Evolutionary conservation across 2,888 invertebrate genomes (phyloP).

Genomic region (Leuctra nigra): DNA sequence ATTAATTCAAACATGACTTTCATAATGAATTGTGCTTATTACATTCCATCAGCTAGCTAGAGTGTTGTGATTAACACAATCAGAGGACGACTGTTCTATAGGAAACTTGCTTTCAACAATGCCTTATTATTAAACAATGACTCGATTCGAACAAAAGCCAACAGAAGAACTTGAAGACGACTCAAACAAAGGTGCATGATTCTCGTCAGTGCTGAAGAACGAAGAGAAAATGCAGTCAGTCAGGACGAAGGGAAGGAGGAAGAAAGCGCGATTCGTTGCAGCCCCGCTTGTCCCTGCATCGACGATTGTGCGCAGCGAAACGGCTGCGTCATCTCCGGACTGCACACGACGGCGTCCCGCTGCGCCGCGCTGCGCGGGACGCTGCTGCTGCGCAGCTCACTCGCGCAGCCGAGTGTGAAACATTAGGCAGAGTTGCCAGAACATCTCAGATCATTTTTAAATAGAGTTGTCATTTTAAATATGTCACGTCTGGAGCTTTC

Average conservation of each 20-base stretch:
- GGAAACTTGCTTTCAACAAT: conserved; percentile 19
- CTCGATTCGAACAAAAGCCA: conserved; percentile 21
- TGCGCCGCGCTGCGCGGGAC: neutral
- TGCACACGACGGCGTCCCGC: conserved; percentile 21
- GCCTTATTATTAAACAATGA: conserved; percentile 28
- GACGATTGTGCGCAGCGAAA: conserved; percentile 14
- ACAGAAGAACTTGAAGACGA: conserved; percentile 13
- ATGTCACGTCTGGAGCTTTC: too few species aligned
- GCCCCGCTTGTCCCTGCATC: neutral
- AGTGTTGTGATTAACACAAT: conserved; percentile 20
- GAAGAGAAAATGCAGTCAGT: conserved; percentile 20
- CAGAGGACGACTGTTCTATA: conserved; percentile 9
- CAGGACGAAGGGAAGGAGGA: conserved; percentile 4
- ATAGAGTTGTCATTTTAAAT: too few species aligned
- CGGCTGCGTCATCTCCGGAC: conserved; percentile 21
- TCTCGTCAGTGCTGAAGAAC: neutral
- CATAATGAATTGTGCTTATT: conserved; percentile 15
- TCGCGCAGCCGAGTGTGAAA: too few species aligned
- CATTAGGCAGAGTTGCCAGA: too few species aligned
- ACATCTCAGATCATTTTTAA: too few species aligned
- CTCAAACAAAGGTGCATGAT: conserved; percentile 13
- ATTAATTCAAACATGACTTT: conserved; percentile 1
- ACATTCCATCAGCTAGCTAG: neutral
- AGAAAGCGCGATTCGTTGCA: conserved; percentile 18
- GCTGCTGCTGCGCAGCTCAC: neutral